Base-by-base conservation (phyloP, 1,140 invertebrate species). In the Tetranychus cinnabarinus region DNA sequence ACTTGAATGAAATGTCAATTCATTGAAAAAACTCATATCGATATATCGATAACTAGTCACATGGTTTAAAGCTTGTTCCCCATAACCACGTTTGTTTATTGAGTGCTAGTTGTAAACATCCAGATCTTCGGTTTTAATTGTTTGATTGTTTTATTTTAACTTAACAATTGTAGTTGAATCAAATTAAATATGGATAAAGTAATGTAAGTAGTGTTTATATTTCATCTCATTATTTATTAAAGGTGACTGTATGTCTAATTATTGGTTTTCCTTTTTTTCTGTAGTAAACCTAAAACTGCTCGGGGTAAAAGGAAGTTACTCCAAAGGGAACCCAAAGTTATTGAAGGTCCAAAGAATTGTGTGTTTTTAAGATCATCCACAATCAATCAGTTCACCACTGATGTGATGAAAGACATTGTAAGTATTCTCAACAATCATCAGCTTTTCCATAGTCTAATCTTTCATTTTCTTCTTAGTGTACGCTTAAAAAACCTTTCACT, bases 361-460 rank as follows among this genome's bases (percentile, higher is more conserved):
- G 71, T 96, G 59, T 87, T 91, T 69, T 73, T 96, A 31, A 82
- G 85, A 75, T 90, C 89, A 48, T 78, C 81, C 1, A 89, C 87
- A 68, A 83, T 85, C 2, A 89, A 84, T 45, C 80, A 85, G 56
- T 76, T 77, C 58, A 78, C 85, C 1, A 78, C 81, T 52, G 77
- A 81, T 63, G 79, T 83, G 58, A 52, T 52, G 50, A 52, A 52
- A 6, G 50, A 52, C 23, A 7, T 52, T n/a, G 50, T 52, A 23
- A 52, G 50, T 52, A 52, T 31, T 52, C 31, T 52, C 0, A 13
- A 31, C 23, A 8, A 23, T 52, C 23, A 52, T 52, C 6, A n/a
- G 13, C 31, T 2, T n/a, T n/a, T 52, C 23, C 5, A 23, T 52
- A 7, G 5, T 50, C 13, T 50, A 50, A 50, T 15, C 1, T 10